These are phyloP conservation scores for Scaptomyza parva DNA, from an alignment of 2,888 invertebrate genomes.

Conservation along the genomic window DNA sequence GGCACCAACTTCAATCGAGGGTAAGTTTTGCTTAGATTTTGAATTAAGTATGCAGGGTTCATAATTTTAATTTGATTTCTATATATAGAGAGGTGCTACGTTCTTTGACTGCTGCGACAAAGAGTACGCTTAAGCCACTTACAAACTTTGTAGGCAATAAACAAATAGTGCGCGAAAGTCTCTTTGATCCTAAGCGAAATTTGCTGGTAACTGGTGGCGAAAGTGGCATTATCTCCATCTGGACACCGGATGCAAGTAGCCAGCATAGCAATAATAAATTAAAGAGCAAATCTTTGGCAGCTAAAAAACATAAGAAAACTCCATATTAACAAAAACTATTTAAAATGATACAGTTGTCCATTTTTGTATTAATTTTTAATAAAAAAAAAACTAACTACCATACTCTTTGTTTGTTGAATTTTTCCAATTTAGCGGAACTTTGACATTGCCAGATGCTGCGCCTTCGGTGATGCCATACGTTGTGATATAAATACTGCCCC, in stretches of 20 bases:
- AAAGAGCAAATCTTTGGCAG: conserved; percentile 55
- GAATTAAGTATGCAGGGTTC: too few species aligned
- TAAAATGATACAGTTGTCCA: background rate
- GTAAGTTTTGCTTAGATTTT: conserved; percentile 80
- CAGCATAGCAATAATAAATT: conserved; percentile 33
- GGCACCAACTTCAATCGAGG: conserved; percentile 88
- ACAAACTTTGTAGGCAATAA: conserved; percentile 88
- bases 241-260: conserved; percentile 85
- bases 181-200: conserved; percentile 87
- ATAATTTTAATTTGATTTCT: background rate
- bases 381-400: too few species aligned
- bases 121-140: conserved; percentile 85
- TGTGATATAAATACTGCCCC: conserved; percentile 24
- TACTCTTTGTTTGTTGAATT: background rate
- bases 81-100: conserved; percentile 84
- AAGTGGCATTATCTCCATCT: conserved; percentile 88
- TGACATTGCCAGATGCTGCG: background rate
- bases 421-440: conserved; percentile 5
- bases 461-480: background rate
- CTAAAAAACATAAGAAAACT: conserved; percentile 54
- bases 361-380: background rate
- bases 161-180: conserved; percentile 90
- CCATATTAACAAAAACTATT: conserved; percentile 62
- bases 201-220: conserved; percentile 90
- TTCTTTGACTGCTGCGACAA: conserved; percentile 85